Percentiles rank a stretch among this genome's conserved stretches.
These are phyloP conservation scores for Oncorhynchus keta DNA, from an alignment of 2,113 vertebrate species.

Conservation along the genomic window DNA sequence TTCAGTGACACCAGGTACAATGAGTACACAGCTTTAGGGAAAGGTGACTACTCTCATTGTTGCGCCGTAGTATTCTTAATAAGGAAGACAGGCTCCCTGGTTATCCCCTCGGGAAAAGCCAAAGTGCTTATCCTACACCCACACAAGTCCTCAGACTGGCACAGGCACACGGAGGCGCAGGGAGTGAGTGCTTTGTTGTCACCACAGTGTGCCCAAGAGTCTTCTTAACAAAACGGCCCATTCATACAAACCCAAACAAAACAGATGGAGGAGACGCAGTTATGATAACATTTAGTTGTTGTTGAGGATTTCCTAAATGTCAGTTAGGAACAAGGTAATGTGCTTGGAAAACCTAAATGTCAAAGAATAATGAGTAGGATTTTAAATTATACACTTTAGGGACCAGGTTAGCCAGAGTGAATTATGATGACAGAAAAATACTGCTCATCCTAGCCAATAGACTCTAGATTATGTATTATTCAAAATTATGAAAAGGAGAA, in stretches of 20 bases:
- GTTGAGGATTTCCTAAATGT: neutral
- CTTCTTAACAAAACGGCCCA: neutral
- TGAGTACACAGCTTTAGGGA: slow-evolving; percentile 17
- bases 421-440: neutral
- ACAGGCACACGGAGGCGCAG: neutral
- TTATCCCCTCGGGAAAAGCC: slow-evolving; percentile 4
- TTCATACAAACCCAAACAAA: slow-evolving; percentile 11
- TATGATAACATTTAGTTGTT: neutral
- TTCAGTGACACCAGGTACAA: slow-evolving; percentile 20
- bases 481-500: neutral
- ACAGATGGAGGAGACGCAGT: neutral
- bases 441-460: neutral
- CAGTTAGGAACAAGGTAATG: neutral
- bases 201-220: neutral
- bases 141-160: neutral
- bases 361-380: neutral
- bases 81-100: neutral
- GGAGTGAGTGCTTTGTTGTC: neutral
- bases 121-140: neutral
- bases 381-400: neutral
- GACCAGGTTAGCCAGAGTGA: slow-evolving; percentile 4
- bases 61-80: slow-evolving; percentile 1
- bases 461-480: neutral
- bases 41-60: slow-evolving; percentile 10
- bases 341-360: slow-evolving; percentile 17